phyloP scores from a whole-genome alignment of 2,888 invertebrate species.

The Clistopyga incitator region DNA sequence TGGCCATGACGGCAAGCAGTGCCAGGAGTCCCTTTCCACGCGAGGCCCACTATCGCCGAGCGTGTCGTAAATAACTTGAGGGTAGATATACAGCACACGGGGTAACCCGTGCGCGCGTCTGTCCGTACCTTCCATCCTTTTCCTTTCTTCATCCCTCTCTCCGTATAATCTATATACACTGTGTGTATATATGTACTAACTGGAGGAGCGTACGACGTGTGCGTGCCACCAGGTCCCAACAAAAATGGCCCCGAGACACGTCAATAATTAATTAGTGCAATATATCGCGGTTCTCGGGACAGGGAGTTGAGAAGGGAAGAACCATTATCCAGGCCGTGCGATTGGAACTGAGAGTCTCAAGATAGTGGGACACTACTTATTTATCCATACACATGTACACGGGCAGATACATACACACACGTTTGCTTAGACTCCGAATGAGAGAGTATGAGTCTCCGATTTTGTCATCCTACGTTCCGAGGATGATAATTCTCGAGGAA shows the following conservation, averaged over 20 bases:
- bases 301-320: conserved; percentile 3
- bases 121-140: conserved; percentile 34
- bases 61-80: conserved; percentile 74
- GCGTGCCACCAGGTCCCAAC: conserved; percentile 65
- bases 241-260: conserved; percentile 78
- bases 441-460: conserved; percentile 12
- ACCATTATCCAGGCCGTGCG: conserved; percentile 32
- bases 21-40: conserved; percentile 71
- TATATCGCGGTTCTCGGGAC: conserved; percentile 74
- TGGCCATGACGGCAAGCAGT: conserved; percentile 64
- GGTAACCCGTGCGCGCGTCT: conserved; percentile 59
- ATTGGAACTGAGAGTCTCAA: conserved; percentile 28
- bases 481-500: background rate
- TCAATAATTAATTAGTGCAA: conserved; percentile 82
- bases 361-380: conserved; percentile 30
- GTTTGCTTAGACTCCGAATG: background rate
- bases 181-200: conserved; percentile 13
- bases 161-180: background rate
- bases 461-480: conserved; percentile 15
- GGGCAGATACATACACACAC: background rate
- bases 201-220: conserved; percentile 40
- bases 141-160: conserved; percentile 9
- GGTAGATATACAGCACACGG: conserved; percentile 70
- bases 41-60: conserved; percentile 72
- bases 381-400: conserved; percentile 5